Evolutionary conservation across 2,888 invertebrate genomes (phyloP), one percentile per base, ranked within the genome.

Genomic region (Dolichopus griseipennis): DNA sequence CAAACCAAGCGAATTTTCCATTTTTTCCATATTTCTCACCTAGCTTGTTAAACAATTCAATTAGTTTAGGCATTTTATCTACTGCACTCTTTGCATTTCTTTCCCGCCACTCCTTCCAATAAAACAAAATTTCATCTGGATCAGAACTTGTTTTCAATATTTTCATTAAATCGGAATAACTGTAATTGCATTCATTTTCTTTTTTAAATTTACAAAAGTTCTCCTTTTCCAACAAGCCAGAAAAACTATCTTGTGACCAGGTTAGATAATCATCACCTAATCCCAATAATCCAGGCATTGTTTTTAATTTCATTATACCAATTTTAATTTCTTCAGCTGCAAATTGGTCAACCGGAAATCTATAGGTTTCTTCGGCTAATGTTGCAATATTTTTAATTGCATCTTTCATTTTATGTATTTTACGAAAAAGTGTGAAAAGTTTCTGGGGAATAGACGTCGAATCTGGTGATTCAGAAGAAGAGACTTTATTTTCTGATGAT

Each of bases 351-450:
- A 41, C 15, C 41, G n/a, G 37, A 22, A n/a, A 67, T 88, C 85
- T 67, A 82, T 78, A 78, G 85, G 20, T 87, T 87, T 1, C 87
- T 88, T 9, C 88, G 76, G 22, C 81, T 78, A 75, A 5, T 22
- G 21, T 61, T 12, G 21, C 21, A 9, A 61, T 9, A 61, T 61
- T 21, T 61, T 61, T 12, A 7, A 21, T 12, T 20, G 21, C 3
- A 10, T 3, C 10, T 21, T 21, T 61, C 21, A 61, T 1, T 21
- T 7, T 21, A 21, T 6, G 10, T 20, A 22, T 21, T 61, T 61
- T 21, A 21, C 21, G 9, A 6, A 22, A 21, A 61, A 10, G 9
- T 21, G 8, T 9, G 10, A 12, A 61, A 61, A 61, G 21, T 22
- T 4, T 9, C 9, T 9, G 2, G 8, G 8, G 12, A 37, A 37